Evolutionary conservation across 1,140 invertebrate genomes (phyloP).

Genomic region (Brachionus plicatilis): DNA sequence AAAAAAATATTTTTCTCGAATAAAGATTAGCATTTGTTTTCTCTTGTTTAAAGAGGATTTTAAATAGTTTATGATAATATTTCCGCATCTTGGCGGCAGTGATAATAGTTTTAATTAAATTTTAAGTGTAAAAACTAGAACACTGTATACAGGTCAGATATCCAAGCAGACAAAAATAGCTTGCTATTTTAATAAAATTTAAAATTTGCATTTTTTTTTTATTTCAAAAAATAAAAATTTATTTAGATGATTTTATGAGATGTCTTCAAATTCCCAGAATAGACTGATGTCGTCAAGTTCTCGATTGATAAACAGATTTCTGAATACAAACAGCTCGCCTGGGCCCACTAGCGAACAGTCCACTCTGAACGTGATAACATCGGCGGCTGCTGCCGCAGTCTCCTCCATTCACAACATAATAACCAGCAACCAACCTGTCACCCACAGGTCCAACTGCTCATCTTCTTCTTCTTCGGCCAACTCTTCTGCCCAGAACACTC

Average conservation of each 20-base stretch:
- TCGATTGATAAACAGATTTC: background rate
- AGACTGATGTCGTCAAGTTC: constrained; percentile 1
- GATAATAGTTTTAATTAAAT: background rate
- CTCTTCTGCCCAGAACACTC: constrained; percentile 20
- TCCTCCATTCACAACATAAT: constrained; percentile 27
- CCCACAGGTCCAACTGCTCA: background rate
- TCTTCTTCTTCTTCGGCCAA: constrained; percentile 10
- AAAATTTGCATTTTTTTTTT: background rate
- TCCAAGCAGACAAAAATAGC: background rate
- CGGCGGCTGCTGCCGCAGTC: constrained; percentile 1
- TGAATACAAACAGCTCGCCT: background rate
- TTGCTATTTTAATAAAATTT: background rate
- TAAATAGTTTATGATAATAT: background rate
- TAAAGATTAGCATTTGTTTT: background rate
- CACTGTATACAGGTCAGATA: background rate
- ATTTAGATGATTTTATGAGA: background rate
- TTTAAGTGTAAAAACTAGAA: background rate
- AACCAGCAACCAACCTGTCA: background rate
- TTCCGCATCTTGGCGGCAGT: background rate
- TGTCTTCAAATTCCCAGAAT: background rate
- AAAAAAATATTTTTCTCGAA: background rate
- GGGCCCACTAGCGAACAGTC: background rate
- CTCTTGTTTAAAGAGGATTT: background rate
- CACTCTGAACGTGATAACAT: constrained; percentile 21
- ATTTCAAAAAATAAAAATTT: background rate